A percentile compares a stretch with the other conserved stretches of the same genome.
These are phyloP conservation scores for Habroteleia sp. DNA, from an alignment of 2,888 invertebrate genomes.

Conservation along the genomic window DNA sequence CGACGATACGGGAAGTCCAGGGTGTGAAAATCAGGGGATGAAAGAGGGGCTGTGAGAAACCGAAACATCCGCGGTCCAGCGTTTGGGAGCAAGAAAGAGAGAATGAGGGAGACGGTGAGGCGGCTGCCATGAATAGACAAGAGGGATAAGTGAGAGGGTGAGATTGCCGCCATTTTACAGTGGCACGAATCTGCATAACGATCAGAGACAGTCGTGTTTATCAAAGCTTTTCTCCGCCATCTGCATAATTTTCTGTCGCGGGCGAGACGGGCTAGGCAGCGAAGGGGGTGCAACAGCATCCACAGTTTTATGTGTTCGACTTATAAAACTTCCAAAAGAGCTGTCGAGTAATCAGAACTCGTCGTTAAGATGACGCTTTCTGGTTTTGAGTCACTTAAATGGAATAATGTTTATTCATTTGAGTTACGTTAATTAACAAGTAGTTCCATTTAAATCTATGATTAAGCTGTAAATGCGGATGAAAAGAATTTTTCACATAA, in stretches of 20 bases:
- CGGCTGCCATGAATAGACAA: constrained; percentile 55
- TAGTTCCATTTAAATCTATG: background rate
- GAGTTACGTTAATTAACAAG: constrained; percentile 14
- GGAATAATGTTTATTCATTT: constrained; percentile 29
- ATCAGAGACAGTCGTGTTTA: constrained; percentile 81
- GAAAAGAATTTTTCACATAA: too few species aligned
- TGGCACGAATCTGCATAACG: constrained; percentile 80
- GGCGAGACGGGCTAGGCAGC: constrained; percentile 40
- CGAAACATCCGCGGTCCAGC: constrained; percentile 61
- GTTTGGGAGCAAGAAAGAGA: constrained; percentile 47
- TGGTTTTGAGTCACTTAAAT: constrained; percentile 22
- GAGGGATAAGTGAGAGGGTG: constrained; percentile 72
- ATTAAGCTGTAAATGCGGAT: background rate
- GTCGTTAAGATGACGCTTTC: constrained; percentile 33
- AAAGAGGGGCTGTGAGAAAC: constrained; percentile 67
- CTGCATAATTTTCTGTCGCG: constrained; percentile 80
- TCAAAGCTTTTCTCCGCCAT: constrained; percentile 81
- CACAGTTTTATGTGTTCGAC: constrained; percentile 76
- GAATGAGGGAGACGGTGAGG: constrained; percentile 36
- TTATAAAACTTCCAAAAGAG: constrained; percentile 74
- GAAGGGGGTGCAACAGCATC: constrained; percentile 40
- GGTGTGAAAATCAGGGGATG: constrained; percentile 77
- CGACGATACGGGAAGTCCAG: constrained; percentile 68
- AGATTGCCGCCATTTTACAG: constrained; percentile 81
- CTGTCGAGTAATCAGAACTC: constrained; percentile 35